Percentiles rank a stretch among this genome's conserved stretches.
Conservation (phyloP, 2,888 invertebrate species). For the Ectemnius cavifrons region DNA sequence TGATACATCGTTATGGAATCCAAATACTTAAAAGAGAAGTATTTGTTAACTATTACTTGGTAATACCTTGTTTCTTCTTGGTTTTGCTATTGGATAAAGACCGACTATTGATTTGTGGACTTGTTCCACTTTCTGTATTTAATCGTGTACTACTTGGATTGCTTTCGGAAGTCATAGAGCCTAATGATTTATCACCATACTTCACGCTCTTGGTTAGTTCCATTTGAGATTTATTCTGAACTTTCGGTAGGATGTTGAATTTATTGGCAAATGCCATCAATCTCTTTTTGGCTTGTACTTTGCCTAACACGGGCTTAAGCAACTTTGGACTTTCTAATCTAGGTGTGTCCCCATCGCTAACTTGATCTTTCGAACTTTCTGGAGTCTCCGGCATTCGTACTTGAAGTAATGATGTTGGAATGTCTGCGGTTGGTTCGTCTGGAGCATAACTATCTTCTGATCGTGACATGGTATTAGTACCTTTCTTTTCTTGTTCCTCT, state of each 20-base stretch:
- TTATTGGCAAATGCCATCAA: constrained; percentile 76
- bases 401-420: constrained; percentile 56
- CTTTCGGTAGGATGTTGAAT: constrained; percentile 68
- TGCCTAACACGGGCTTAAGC: constrained; percentile 74
- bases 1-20: not conserved
- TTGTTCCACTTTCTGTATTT: constrained; percentile 49
- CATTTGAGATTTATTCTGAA: constrained; percentile 48
- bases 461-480: constrained; percentile 37
- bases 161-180: constrained; percentile 35
- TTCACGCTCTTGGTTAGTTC: constrained; percentile 38
- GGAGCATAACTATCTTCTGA: constrained; percentile 54
- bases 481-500: constrained; percentile 27
- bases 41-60: constrained; percentile 40
- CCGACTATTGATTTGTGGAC: constrained; percentile 36
- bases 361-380: constrained; percentile 65
- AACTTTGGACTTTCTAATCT: constrained; percentile 69
- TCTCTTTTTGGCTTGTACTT: constrained; percentile 75
- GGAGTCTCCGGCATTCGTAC: constrained; percentile 69
- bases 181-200: constrained; percentile 32
- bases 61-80: constrained; percentile 56
- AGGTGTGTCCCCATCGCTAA: constrained; percentile 62
- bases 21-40: not conserved
- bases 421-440: constrained; percentile 56
- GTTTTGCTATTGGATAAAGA: constrained; percentile 34
- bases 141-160: constrained; percentile 53